Percentiles rank a stretch among this genome's conserved stretches.
These are phyloP conservation scores for Rhizoglyphus robini DNA, from an alignment of 1,140 invertebrate genomes.

Conservation along the genomic window DNA sequence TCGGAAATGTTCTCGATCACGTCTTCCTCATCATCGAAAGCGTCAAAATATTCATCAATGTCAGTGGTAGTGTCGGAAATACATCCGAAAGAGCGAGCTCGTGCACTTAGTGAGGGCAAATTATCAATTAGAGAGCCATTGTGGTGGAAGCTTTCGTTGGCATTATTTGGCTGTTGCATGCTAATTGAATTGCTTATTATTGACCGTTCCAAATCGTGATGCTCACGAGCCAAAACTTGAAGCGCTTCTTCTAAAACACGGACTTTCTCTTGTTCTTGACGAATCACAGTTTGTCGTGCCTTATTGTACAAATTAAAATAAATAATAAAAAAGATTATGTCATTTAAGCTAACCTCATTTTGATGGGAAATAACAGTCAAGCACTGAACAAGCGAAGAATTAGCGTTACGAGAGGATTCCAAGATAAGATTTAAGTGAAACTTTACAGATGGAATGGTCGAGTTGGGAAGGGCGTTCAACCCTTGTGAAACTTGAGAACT, in stretches of 20 bases:
- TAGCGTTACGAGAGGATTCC: conserved; percentile 45
- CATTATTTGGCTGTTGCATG: conserved; percentile 27
- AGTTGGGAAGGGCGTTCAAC: not conserved
- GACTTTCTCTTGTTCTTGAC: conserved; percentile 45
- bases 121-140: not conserved
- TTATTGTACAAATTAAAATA: not conserved
- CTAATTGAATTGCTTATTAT: conserved; percentile 29
- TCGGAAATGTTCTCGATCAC: not conserved
- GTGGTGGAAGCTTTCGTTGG: conserved; percentile 23
- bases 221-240: conserved; percentile 49
- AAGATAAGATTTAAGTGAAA: conserved; percentile 38
- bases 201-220: conserved; percentile 51
- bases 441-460: conserved; percentile 15
- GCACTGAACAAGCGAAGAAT: conserved; percentile 33
- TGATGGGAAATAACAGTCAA: conserved; percentile 40
- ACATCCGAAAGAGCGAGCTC: conserved; percentile 32
- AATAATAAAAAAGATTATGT: conserved; percentile 14
- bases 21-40: conserved; percentile 36
- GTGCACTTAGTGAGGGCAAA: not conserved
- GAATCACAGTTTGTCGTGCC: conserved; percentile 34
- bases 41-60: conserved; percentile 53
- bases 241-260: conserved; percentile 51
- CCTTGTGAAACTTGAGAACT: not conserved
- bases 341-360: conserved; percentile 39
- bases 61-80: conserved; percentile 37